These are phyloP conservation scores for Ricordea florida DNA, from an alignment of 92 coral and sea anemone species.

Conservation along the genomic window DNA sequence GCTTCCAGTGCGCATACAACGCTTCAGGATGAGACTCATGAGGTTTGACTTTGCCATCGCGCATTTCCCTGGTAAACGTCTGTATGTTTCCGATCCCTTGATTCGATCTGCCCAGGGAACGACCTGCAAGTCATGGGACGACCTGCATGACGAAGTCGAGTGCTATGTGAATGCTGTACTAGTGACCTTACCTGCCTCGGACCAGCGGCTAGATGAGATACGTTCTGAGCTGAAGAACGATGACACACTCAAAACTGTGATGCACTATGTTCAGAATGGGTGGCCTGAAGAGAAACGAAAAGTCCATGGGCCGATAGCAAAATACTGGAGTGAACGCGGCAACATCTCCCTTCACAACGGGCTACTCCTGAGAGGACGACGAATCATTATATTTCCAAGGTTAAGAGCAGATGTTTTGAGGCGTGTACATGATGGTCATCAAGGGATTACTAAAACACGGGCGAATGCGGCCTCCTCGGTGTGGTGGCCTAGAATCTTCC, in stretches of 20 bases:
- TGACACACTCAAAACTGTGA: constrained; percentile 15
- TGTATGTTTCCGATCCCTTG: no score
- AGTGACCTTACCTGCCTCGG: constrained; percentile 41
- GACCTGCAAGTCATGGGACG: not conserved
- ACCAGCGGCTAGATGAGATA: constrained; percentile 28
- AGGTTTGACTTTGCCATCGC: no score
- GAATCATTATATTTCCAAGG: constrained; percentile 42
- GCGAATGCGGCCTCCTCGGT: constrained; percentile 7
- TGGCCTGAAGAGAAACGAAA: constrained; percentile 47
- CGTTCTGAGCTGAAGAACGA: constrained; percentile 29
- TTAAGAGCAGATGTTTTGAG: constrained; percentile 20
- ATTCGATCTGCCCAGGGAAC: no score
- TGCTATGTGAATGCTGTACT: constrained; percentile 21
- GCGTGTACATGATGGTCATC: constrained; percentile 39
- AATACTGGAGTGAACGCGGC: constrained; percentile 36
- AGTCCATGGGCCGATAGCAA: constrained; percentile 26
- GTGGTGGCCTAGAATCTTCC: constrained; percentile 43
- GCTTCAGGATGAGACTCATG: no score
- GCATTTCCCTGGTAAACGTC: no score
- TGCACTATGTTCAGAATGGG: constrained; percentile 31
- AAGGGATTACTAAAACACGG: constrained; percentile 24
- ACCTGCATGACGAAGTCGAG: constrained; percentile 25
- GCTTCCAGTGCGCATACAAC: no score
- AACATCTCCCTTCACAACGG: constrained; percentile 49
- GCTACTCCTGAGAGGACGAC: constrained; percentile 57